phyloP scores from a whole-genome alignment of 2,888 invertebrate species.

The Epicampocera succincta region DNA sequence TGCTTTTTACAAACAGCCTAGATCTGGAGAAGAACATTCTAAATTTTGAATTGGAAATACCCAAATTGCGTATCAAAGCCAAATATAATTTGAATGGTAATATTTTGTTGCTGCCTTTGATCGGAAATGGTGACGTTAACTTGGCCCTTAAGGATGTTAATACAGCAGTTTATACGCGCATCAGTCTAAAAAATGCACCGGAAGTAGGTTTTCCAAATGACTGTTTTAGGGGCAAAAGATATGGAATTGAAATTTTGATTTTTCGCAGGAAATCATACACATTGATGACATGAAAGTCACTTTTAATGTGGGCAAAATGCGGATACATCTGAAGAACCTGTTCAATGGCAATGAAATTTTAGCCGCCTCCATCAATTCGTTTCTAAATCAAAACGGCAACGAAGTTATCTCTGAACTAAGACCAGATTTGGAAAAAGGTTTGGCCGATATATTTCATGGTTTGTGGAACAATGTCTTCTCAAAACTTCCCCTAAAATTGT shows the following conservation, averaged over 20 bases:
- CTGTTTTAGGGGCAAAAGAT: neutral
- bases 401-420: conserved; percentile 84
- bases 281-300: conserved; percentile 84
- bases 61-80: conserved; percentile 83
- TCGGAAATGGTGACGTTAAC: conserved; percentile 83
- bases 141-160: conserved; percentile 83
- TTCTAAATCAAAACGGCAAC: conserved; percentile 84
- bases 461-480: conserved; percentile 84
- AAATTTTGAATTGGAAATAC: conserved; percentile 84
- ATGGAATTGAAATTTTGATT: neutral
- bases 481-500: conserved; percentile 84
- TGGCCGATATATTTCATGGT: conserved; percentile 83
- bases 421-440: conserved; percentile 83
- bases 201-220: conserved; percentile 72
- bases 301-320: conserved; percentile 83
- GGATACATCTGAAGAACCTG: conserved; percentile 83
- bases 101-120: conserved; percentile 84
- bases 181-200: conserved; percentile 82
- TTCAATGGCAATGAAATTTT: conserved; percentile 85
- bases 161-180: conserved; percentile 83
- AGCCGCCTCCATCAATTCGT: conserved; percentile 84
- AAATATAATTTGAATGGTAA: conserved; percentile 84
- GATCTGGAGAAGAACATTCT: conserved; percentile 82
- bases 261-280: conserved; percentile 79
- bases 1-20: conserved; percentile 78